Evolutionary conservation across 1,140 invertebrate species (phyloP), one percentile per base, ranked within the genome.

Genomic region (Frieseomelitta varia): DNA sequence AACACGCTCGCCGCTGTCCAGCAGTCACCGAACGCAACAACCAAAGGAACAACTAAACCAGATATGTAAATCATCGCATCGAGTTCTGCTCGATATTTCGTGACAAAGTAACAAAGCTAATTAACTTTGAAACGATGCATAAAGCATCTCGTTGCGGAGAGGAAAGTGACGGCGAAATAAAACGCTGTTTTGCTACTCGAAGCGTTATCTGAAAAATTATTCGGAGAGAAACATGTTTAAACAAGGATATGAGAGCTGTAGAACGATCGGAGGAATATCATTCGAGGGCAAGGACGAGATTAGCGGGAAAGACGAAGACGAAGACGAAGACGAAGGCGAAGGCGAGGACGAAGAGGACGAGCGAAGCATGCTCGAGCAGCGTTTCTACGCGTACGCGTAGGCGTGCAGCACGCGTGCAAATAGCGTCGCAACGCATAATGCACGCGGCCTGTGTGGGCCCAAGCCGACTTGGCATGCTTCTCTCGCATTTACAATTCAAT

Each of bases 401-500:
- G 81, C 67, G 75, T 12, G 69, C 61, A 78, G 74, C 81, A 71
- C 65, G 75, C 65, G 75, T 84, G 81, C 81, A 79, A 84, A 84
- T 78, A 71, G 27, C 39, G 39, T 79, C 75, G 75, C 75, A 84
- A 47, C 81, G 81, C 65, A 83, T 61, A 78, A 83, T 78, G n/a
- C 55, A 53, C n/a, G 47, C 80, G 11, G 53, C 53, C 12, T 82
- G 80, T 82, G 80, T 77, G 80, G 80, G 80, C 80, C 63, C 39
- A 47, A 82, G 30, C 58, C 63, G 51, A 68, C 71, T 4, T 15
- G 72, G 53, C n/a, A 58, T 58, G 53, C 53, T 55, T 61, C 53
- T 34, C 65, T 69, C 53, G 63, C 74, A 83, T 78, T 78, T 78
- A 69, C 81, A 69, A 78, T 83, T 83, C 81, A 83, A 83, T 78